Percentiles rank a stretch among this genome's conserved stretches.
These are phyloP conservation scores for Catostomus latipinnis DNA, from an alignment of 2,797 vertebrate species.

Conservation along the genomic window DNA sequence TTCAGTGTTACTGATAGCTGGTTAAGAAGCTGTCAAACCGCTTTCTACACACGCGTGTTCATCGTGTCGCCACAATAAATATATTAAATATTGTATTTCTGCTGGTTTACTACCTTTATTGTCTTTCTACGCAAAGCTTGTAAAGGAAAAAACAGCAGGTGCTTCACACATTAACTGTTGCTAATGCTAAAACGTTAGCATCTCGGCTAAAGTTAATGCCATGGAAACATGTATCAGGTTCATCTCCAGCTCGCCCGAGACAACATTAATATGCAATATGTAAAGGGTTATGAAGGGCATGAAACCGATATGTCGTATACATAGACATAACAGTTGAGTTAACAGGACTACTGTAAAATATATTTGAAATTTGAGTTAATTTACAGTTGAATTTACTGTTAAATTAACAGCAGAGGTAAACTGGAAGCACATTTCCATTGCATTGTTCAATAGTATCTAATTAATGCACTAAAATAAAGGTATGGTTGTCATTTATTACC, in stretches of 20 bases:
- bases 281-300: neutral
- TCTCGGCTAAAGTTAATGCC: conserved; percentile 38
- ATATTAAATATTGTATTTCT: neutral
- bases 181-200: conserved; percentile 44
- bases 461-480: neutral
- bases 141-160: neutral
- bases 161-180: conserved; percentile 26
- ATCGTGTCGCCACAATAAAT: no score
- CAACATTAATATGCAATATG: neutral
- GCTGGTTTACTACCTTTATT: neutral
- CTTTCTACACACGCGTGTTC: neutral
- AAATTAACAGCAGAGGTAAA: neutral
- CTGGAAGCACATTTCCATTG: neutral
- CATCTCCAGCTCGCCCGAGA: neutral
- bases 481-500: neutral
- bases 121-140: neutral
- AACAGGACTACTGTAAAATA: neutral
- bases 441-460: neutral
- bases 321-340: neutral
- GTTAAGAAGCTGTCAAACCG: neutral
- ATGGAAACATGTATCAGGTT: conserved; percentile 22
- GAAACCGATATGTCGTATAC: neutral
- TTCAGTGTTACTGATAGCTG: conserved; percentile 12
- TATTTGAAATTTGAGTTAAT: neutral
- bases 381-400: conserved; percentile 9